Percentiles rank a stretch among this genome's conserved stretches.
Evolutionary conservation across 1,140 invertebrate species (phyloP).

Genomic region (Drosophila virilis): DNA sequence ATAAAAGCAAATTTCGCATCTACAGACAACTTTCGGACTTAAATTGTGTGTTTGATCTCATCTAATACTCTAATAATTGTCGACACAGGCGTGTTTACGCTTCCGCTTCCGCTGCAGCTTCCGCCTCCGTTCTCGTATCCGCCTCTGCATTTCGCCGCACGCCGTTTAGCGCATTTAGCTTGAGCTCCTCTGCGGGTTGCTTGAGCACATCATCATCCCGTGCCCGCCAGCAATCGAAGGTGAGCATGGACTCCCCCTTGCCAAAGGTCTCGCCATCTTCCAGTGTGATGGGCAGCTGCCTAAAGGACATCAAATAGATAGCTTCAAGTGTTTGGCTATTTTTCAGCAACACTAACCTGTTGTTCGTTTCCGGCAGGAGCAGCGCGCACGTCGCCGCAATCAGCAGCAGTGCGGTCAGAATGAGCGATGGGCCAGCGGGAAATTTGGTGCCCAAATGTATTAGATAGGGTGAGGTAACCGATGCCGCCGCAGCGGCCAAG

Average conservation of each 20-base stretch:
- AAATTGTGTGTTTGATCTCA: conserved; percentile 22
- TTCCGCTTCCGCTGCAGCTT: conserved; percentile 2
- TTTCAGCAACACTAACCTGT: conserved; percentile 49
- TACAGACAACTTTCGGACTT: conserved; percentile 64
- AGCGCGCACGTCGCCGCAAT: conserved; percentile 42
- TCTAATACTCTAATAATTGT: conserved; percentile 9
- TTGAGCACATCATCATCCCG: conserved; percentile 52
- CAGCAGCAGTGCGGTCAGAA: conserved; percentile 50
- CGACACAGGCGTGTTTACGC: not conserved
- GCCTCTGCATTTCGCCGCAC: conserved; percentile 15
- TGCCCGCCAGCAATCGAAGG: conserved; percentile 84
- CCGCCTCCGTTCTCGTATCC: conserved; percentile 37
- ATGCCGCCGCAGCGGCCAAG: conserved; percentile 60
- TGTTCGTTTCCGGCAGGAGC: conserved; percentile 67
- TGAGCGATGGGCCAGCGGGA: conserved; percentile 58
- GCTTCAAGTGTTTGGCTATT: not conserved
- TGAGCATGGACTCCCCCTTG: conserved; percentile 59
- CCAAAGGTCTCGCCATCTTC: conserved; percentile 69
- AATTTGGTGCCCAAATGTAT: conserved; percentile 62
- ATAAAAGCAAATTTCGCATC: conserved; percentile 78
- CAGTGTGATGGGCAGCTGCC: conserved; percentile 70
- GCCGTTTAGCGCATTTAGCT: conserved; percentile 56
- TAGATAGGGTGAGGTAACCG: conserved; percentile 63
- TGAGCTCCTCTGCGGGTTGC: conserved; percentile 55
- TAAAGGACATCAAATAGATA: conserved; percentile 21